phyloP scores from a whole-genome alignment of 2,797 vertebrate genomes.

The Dipus sagitta region DNA sequence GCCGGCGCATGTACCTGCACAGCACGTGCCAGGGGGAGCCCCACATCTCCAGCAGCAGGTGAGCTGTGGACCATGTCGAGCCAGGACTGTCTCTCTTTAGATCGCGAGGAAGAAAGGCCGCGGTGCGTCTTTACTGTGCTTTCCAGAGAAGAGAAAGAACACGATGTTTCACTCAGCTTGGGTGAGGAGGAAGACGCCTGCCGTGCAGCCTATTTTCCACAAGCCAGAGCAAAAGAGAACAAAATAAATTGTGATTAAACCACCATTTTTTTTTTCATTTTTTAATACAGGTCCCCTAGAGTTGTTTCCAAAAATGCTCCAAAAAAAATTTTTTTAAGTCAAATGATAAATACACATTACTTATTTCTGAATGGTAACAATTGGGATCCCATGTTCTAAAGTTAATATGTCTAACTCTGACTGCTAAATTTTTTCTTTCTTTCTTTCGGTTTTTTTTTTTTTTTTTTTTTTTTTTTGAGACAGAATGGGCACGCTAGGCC shows the following conservation, averaged over 20 bases:
- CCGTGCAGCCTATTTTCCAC: conserved; percentile 88
- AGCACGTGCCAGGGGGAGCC: conserved; percentile 87
- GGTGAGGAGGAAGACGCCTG: conserved; percentile 90
- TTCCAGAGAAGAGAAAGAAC: conserved; percentile 91
- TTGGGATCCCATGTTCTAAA: neutral
- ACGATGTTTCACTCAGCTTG: conserved; percentile 89
- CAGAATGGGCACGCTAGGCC: too few relatives aligned
- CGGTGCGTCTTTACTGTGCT: conserved; percentile 90
- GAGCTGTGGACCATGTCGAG: conserved; percentile 90
- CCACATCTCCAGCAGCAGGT: conserved; percentile 78
- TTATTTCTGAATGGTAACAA: neutral
- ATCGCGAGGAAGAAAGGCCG: conserved; percentile 88
- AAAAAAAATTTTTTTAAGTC: too few relatives aligned
- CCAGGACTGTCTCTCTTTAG: conserved; percentile 93
- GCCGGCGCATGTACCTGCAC: conserved; percentile 88
- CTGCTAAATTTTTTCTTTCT: neutral
- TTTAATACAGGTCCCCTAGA: neutral
- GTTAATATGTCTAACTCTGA: neutral
- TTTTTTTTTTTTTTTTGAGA: too few relatives aligned
- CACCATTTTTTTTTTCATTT: neutral
- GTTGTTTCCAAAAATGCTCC: conserved; percentile 1
- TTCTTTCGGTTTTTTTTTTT: too few relatives aligned
- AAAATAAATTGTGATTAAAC: conserved; percentile 32
- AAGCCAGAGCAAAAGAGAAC: conserved; percentile 66
- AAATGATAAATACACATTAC: neutral